Conservation (phyloP, 2,113 vertebrate species). For the Sebastes fasciatus region DNA sequence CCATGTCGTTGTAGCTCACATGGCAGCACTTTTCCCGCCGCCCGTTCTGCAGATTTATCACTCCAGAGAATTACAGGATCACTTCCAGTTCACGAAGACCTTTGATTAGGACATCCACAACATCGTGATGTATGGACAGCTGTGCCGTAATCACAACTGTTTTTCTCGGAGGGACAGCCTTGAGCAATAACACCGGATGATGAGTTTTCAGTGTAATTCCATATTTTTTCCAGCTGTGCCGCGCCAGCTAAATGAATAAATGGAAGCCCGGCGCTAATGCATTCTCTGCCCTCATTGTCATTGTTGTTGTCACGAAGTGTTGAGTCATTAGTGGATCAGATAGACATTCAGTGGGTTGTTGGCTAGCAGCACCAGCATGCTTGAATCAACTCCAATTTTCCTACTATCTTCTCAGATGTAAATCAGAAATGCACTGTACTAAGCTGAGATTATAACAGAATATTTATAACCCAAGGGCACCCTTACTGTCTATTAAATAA, state of each 20-base stretch:
- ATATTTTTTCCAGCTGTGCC: conserved; percentile 32
- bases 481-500: conserved; percentile 55
- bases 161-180: not conserved
- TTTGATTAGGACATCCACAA: not conserved
- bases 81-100: not conserved
- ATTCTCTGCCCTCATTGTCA: conserved; percentile 17
- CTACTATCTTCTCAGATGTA: conserved; percentile 29
- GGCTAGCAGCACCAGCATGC: conserved; percentile 41
- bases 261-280: not conserved
- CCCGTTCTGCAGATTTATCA: conserved; percentile 25
- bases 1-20: not conserved
- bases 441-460: conserved; percentile 59
- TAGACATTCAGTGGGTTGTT: conserved; percentile 41
- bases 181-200: not conserved
- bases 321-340: conserved; percentile 47
- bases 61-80: not conserved
- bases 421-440: conserved; percentile 37
- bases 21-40: conserved; percentile 2
- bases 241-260: not conserved
- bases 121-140: conserved; percentile 21
- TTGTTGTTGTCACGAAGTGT: conserved; percentile 14
- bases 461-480: conserved; percentile 68
- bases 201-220: not conserved
- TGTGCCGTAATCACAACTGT: conserved; percentile 6
- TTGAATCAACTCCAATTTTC: conserved; percentile 64